These are phyloP conservation scores for Meta bourneti DNA, from an alignment of 2,888 invertebrate species.

Conservation along the genomic window DNA sequence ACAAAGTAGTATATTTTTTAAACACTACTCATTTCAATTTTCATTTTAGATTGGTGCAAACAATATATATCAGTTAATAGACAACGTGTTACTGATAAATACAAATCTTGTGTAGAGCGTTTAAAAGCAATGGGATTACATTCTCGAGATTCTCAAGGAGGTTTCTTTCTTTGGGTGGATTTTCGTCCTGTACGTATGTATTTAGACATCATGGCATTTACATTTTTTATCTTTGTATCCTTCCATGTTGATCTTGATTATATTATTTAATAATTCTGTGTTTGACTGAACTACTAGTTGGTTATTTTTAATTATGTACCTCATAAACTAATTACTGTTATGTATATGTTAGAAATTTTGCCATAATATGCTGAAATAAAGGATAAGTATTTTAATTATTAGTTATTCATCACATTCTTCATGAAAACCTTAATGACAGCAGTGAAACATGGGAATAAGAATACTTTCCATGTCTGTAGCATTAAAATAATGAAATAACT, in stretches of 20 bases:
- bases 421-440: too few species aligned
- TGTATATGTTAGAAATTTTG: neutral
- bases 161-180: constrained; percentile 79
- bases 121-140: constrained; percentile 77
- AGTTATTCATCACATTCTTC: too few species aligned
- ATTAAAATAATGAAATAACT: too few species aligned
- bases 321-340: neutral
- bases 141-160: constrained; percentile 78
- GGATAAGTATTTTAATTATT: too few species aligned
- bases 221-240: neutral
- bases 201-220: neutral
- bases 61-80: constrained; percentile 17
- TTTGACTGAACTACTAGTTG: too few species aligned
- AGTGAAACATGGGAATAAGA: too few species aligned
- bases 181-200: constrained; percentile 70
- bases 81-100: constrained; percentile 42
- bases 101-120: constrained; percentile 30
- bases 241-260: too few species aligned
- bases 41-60: constrained; percentile 63
- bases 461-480: too few species aligned
- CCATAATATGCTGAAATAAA: too few species aligned
- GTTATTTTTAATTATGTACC: neutral
- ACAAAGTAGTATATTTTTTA: too few species aligned
- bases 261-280: too few species aligned
- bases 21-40: too few species aligned